Evolutionary conservation across 2,113 vertebrate genomes (phyloP).

Genomic region (Rhipidura dahli): DNA sequence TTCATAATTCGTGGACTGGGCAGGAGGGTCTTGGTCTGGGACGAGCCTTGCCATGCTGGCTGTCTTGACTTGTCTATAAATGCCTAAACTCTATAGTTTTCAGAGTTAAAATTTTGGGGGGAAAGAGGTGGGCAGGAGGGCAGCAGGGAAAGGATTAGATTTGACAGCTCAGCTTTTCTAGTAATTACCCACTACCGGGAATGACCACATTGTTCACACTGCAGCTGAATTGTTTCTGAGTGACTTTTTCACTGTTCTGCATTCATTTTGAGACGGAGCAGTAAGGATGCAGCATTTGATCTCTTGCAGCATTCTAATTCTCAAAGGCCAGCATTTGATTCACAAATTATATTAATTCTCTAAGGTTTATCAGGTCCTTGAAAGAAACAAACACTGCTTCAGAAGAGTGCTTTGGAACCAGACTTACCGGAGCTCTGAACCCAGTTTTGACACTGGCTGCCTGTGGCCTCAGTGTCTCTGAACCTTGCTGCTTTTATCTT

Average conservation of each 20-base stretch:
- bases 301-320: neutral
- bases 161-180: neutral
- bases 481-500: neutral
- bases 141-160: neutral
- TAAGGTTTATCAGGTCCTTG: neutral
- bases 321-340: neutral
- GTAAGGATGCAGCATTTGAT: neutral
- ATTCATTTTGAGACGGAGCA: neutral
- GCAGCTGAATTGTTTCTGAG: neutral
- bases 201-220: neutral
- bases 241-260: neutral
- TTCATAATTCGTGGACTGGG: constrained; percentile 24
- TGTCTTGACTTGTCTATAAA: neutral
- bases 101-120: neutral
- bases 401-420: neutral
- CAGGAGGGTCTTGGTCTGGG: neutral
- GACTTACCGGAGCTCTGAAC: neutral
- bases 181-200: neutral
- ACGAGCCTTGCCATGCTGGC: neutral
- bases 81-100: neutral
- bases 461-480: neutral
- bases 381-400: neutral
- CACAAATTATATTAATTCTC: neutral
- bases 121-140: neutral
- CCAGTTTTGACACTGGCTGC: neutral